These are phyloP conservation scores for Reticulitermes lucifugus DNA, from an alignment of 2,888 invertebrate species.

Conservation along the genomic window DNA sequence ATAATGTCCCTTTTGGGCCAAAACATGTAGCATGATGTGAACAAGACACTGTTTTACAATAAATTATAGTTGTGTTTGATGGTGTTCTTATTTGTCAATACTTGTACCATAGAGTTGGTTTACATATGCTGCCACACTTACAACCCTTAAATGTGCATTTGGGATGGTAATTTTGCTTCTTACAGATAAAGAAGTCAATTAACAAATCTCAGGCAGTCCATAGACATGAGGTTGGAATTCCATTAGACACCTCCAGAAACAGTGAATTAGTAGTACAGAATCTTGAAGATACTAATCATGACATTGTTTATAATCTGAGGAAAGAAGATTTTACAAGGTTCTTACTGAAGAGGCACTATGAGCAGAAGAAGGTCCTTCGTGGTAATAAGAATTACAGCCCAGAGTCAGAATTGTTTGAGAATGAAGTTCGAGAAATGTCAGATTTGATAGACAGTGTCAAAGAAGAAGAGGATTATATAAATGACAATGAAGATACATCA, in stretches of 20 bases:
- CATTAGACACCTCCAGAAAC: not conserved
- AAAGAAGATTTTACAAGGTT: slow-evolving; percentile 30
- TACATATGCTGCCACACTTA: no score
- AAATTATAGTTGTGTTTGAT: no score
- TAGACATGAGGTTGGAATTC: slow-evolving; percentile 47
- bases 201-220: slow-evolving; percentile 59
- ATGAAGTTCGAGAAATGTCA: not conserved
- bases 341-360: slow-evolving; percentile 25
- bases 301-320: not conserved
- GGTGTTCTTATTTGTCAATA: no score
- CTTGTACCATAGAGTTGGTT: no score
- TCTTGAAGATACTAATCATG: no score
- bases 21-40: no score
- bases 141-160: no score
- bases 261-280: not conserved
- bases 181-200: slow-evolving; percentile 59
- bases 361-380: slow-evolving; percentile 17
- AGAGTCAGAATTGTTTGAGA: slow-evolving; percentile 39
- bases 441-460: not conserved
- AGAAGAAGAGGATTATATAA: not conserved
- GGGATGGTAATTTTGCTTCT: not conserved
- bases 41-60: no score
- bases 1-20: no score
- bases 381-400: slow-evolving; percentile 42
- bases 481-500: not conserved